phyloP scores from a whole-genome alignment of 2,797 vertebrate genomes.

The Anguilla obscura region DNA sequence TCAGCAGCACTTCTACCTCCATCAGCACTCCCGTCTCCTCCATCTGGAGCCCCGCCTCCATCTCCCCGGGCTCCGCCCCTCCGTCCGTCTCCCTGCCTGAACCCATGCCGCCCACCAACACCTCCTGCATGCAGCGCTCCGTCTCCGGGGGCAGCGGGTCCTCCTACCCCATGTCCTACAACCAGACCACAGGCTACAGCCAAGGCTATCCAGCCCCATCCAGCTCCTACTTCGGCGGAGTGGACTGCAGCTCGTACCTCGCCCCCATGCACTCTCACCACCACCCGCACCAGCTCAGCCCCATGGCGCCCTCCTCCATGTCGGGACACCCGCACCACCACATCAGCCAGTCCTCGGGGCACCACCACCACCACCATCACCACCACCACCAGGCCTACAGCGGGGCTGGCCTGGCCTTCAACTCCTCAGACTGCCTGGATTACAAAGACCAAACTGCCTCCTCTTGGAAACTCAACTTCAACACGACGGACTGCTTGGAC shows the following conservation, averaged over 20 bases:
- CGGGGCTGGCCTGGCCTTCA: constrained; percentile 80
- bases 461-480: constrained; percentile 98
- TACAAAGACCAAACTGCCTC: constrained; percentile 87
- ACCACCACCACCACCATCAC: constrained; percentile 78
- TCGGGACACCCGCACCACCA: constrained; percentile 85
- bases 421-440: constrained; percentile 95
- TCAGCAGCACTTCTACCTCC: constrained; percentile 66
- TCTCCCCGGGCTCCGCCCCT: constrained; percentile 81
- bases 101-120: constrained; percentile 74
- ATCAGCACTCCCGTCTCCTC: constrained; percentile 80
- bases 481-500: constrained; percentile 93
- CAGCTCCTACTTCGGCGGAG: constrained; percentile 89
- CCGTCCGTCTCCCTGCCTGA: constrained; percentile 71
- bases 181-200: constrained; percentile 83
- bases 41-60: constrained; percentile 96
- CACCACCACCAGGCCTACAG: constrained; percentile 87
- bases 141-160: constrained; percentile 64
- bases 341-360: constrained; percentile 82
- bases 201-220: constrained; percentile 86
- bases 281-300: constrained; percentile 85
- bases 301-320: constrained; percentile 82
- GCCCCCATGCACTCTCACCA: constrained; percentile 92
- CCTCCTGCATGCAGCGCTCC: constrained; percentile 90
- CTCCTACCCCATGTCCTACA: constrained; percentile 86
- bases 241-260: constrained; percentile 93